Evolutionary conservation across 2,113 vertebrate species (phyloP).

Genomic region (Phasianus colchicus): DNA sequence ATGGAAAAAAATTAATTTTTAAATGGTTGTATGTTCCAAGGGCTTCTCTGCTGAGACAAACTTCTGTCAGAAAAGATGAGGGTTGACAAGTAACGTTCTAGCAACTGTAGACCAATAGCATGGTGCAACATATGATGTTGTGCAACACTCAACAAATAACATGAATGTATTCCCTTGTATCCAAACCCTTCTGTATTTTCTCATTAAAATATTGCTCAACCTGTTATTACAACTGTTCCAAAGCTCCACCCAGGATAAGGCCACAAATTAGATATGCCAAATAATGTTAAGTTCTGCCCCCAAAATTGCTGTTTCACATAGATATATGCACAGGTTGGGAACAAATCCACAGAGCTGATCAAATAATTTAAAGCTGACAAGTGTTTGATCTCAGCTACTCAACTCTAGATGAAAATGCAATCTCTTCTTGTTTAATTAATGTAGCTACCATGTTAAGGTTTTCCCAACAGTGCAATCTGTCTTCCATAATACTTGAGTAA

Average conservation of each 20-base stretch:
- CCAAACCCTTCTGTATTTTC: neutral
- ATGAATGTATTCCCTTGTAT: neutral
- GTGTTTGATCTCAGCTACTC: neutral
- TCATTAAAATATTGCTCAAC: neutral
- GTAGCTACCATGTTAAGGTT: neutral
- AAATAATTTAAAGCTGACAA: neutral
- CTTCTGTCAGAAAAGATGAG: neutral
- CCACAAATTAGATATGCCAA: neutral
- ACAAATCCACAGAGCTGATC: neutral
- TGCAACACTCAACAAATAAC: neutral
- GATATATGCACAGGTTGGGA: neutral
- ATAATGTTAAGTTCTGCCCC: neutral
- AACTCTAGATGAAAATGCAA: neutral
- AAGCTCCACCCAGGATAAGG: neutral
- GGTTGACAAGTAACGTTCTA: neutral
- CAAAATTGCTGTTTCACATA: neutral
- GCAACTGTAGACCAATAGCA: neutral
- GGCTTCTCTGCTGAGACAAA: neutral
- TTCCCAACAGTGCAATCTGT: neutral
- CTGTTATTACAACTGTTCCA: neutral
- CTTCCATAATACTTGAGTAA: neutral
- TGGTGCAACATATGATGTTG: neutral
- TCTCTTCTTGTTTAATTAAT: neutral
- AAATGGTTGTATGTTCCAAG: neutral
- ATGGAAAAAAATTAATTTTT: neutral